Conservation (phyloP, 1,140 invertebrate species). For the Halesus radiatus region DNA sequence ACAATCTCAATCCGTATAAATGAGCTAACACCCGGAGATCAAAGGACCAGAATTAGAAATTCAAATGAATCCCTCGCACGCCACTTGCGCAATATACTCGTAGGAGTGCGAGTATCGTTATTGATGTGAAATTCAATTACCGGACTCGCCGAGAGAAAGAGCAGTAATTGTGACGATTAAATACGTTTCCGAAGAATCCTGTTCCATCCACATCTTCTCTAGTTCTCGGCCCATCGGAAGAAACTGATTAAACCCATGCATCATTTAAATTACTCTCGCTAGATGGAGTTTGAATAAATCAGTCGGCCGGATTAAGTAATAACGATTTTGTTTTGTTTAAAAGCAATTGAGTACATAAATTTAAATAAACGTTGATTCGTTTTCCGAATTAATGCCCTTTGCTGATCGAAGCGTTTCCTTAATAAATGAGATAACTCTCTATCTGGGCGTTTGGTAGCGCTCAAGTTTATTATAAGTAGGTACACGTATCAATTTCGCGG, state of each 20-base stretch:
- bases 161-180: constrained; percentile 27
- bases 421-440: background rate
- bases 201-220: background rate
- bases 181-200: background rate
- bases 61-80: too few relatives aligned
- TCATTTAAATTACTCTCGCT: constrained; percentile 31
- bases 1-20: too few relatives aligned
- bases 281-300: constrained; percentile 36
- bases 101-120: constrained; percentile 14
- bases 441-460: background rate
- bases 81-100: background rate
- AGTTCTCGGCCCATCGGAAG: background rate
- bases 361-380: background rate
- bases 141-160: background rate
- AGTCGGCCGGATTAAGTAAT: constrained; percentile 25
- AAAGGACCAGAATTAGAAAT: too few relatives aligned
- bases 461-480: background rate
- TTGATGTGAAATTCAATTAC: constrained; percentile 46
- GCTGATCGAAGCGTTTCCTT: background rate
- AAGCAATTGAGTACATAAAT: background rate
- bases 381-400: background rate
- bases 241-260: constrained; percentile 21
- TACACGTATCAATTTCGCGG: background rate
- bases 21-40: too few relatives aligned
- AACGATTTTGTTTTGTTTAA: constrained; percentile 17